These are phyloP conservation scores for Athripsodes cinereus DNA, from an alignment of 2,888 invertebrate genomes.

Conservation along the genomic window DNA sequence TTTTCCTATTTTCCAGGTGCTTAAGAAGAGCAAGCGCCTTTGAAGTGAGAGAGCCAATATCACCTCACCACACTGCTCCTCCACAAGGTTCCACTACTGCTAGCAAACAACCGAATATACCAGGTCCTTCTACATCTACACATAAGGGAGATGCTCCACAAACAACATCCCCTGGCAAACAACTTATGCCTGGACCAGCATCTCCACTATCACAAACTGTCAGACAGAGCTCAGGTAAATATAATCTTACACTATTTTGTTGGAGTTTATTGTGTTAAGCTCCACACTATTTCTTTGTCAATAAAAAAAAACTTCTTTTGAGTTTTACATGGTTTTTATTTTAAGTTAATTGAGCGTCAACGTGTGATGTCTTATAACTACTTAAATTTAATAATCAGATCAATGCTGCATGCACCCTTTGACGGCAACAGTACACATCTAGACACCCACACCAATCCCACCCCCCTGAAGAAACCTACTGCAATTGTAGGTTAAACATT, in stretches of 20 bases:
- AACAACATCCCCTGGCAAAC: slow-evolving; percentile 18
- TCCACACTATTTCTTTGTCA: neutral
- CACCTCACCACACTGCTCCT: slow-evolving; percentile 9
- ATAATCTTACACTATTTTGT: neutral
- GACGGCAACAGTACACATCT: too few species aligned
- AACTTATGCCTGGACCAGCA: slow-evolving; percentile 40
- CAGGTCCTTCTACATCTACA: slow-evolving; percentile 36
- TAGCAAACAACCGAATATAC: slow-evolving; percentile 32
- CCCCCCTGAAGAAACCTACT: too few species aligned
- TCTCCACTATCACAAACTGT: slow-evolving; percentile 27
- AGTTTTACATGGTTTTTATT: too few species aligned
- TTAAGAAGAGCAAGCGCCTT: slow-evolving; percentile 43
- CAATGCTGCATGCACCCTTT: too few species aligned
- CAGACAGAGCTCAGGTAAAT: slow-evolving; percentile 27
- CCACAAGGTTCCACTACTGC: neutral
- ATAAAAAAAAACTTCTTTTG: neutral
- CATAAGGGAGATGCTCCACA: neutral
- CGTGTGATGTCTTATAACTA: too few species aligned
- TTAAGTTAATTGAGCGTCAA: too few species aligned
- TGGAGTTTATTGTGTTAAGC: too few species aligned
- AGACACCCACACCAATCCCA: too few species aligned
- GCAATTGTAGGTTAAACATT: too few species aligned
- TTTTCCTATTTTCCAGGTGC: slow-evolving; percentile 32
- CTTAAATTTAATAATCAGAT: too few species aligned
- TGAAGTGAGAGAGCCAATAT: slow-evolving; percentile 33